These are phyloP conservation scores for Bungarus multicinctus DNA, from an alignment of 2,113 vertebrate species.

Conservation along the genomic window DNA sequence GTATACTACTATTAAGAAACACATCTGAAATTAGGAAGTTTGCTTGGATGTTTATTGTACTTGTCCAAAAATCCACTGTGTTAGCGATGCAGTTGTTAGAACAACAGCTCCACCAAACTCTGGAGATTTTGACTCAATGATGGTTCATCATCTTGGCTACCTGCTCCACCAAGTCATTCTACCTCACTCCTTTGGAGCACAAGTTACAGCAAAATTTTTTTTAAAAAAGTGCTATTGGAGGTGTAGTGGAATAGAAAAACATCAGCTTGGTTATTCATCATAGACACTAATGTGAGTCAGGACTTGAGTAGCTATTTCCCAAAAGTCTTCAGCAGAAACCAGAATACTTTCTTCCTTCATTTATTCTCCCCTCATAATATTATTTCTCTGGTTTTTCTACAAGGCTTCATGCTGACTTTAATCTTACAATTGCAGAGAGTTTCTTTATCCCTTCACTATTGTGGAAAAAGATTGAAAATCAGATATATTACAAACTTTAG, in stretches of 20 bases:
- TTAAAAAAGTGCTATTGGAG: neutral
- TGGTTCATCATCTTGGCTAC: neutral
- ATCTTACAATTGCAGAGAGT: neutral
- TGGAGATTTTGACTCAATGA: neutral
- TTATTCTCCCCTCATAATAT: neutral
- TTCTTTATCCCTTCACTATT: neutral
- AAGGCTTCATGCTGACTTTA: neutral
- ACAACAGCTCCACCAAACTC: neutral
- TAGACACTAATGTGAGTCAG: neutral
- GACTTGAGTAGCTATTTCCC: neutral
- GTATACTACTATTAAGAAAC: neutral
- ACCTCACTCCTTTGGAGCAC: neutral
- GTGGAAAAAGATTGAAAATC: neutral
- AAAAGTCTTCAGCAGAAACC: neutral
- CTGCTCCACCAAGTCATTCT: neutral
- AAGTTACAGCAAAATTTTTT: neutral
- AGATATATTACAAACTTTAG: neutral
- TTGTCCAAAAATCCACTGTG: neutral
- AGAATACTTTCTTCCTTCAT: neutral
- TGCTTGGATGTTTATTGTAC: neutral
- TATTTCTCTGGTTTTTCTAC: neutral
- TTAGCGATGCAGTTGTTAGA: neutral
- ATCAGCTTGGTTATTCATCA: no score
- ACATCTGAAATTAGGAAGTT: neutral
- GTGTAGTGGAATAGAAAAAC: no score